Base-by-base conservation (phyloP, 1,140 invertebrate species). In the Drosophila lini region DNA sequence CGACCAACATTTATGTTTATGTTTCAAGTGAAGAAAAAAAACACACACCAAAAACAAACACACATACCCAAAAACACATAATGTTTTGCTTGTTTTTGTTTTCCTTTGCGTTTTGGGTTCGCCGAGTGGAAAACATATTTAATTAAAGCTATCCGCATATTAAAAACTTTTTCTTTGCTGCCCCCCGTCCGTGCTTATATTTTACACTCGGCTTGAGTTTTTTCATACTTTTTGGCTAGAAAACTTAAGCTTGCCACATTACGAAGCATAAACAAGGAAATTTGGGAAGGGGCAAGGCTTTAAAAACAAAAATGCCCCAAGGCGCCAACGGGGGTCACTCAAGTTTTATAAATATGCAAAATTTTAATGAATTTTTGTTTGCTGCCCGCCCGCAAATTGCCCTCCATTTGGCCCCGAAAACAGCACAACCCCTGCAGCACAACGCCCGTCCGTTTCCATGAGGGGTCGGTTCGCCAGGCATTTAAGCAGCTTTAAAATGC, bases 91-190 rank as follows among this genome's bases (percentile, higher is more conserved):
- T 79, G 59, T 73, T 76, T 48, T 75, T 79, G 64, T 77, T 83
- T 61, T 71, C 16, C 42, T 71, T 65, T 78, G 53, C 73, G 36
- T 73, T 83, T 83, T 74, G 84, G 70, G 80, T 78, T 78, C 78
- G 78, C 64, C 81, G 64, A 89, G 84, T 89, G 84, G 85, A 89
- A 89, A 89, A 79, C 84, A 89, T 89, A 89, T 89, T 89, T 89
- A 89, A 89, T 89, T 89, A 89, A 89, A 89, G 84, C 84, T 89
- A 89, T 89, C 80, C 85, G 84, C 84, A 89, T 89, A 89, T 89
- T 89, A 89, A 89, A 89, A 89, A 89, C 71, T 83, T 89, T 88
- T 80, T 50, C 65, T 9, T 32, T 28, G 32, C 48, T 36, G 16
- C 42, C 70, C 57, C 16, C 31, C 28, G 44, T 47, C 13, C 44